Base-by-base conservation (phyloP, 2,113 vertebrate species). In the Toxotes jaculatrix region DNA sequence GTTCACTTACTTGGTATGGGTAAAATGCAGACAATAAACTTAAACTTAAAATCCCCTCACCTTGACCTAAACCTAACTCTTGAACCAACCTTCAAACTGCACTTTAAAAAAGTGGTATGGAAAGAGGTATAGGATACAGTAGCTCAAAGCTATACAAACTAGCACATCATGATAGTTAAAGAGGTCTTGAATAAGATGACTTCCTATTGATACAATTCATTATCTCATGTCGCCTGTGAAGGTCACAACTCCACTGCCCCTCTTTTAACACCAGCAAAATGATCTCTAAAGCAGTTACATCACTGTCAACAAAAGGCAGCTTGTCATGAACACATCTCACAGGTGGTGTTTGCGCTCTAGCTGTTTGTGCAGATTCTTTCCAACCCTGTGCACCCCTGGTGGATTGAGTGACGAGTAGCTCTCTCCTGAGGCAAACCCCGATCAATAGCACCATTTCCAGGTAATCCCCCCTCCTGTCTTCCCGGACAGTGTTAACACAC, bases 391-490 rank as follows among this genome's bases (percentile, higher is more conserved):
- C 1, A 7, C 69, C 77, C 83, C 74, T 19, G 38, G 82, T 74
- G 85, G 45, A 55, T 73, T 84, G 80, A 88, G 76, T 56, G 65
- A 77, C 62, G n/a, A 74, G 76, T 1, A 74, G 51, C 53, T 71
- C 73, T 91, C 87, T 92, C 89, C 68, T 17, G 78, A 85, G 87
- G 84, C 87, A 71, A 84, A 76, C 72, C 81, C 56, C 27, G 42
- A 91, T 94, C 92, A 56, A 94, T 93, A 92, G 60, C 57, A 70
- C 77, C 70, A 90, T 91, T 91, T 92, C 88, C 92, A 90, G 87
- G 88, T 92, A 90, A 91, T 90, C 89, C 87, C 88, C 27, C 21
- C 82, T 69, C 63, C 69, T 63, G 82, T 88, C 87, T 75, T 89
- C 67, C 65, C 11, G 8, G 78, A 86, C 77, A 87, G 83, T 88